Percentiles rank a stretch among this genome's conserved stretches.
Conservation (phyloP, 1,140 invertebrate genomes). For the Saccostrea echinata region DNA sequence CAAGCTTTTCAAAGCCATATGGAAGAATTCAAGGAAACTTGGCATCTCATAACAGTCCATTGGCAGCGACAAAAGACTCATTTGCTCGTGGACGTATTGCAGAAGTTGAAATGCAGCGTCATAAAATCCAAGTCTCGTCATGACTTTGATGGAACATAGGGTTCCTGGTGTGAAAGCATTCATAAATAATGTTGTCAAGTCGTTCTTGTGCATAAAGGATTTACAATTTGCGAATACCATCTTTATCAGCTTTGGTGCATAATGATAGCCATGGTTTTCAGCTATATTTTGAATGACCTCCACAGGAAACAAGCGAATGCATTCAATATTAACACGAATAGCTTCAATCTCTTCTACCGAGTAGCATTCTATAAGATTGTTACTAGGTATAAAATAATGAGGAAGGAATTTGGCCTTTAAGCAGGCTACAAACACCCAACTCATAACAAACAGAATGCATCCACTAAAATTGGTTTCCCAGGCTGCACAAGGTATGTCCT, state of each 20-base stretch:
- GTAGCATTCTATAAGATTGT: not conserved
- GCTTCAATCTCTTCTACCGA: not conserved
- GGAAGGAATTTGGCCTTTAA: not conserved
- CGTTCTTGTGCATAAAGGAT: not conserved
- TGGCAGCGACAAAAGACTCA: not conserved
- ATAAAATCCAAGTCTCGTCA: not conserved
- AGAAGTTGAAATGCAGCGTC: not conserved
- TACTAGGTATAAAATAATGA: not conserved
- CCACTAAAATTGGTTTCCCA: slow-evolving; percentile 11
- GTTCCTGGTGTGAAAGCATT: not conserved
- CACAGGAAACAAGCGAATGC: not conserved
- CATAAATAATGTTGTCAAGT: not conserved
- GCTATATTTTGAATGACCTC: not conserved
- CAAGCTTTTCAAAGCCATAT: not conserved
- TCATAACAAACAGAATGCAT: not conserved
- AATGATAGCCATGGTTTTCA: slow-evolving; percentile 4
- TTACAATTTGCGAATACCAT: not conserved
- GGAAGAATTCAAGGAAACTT: not conserved
- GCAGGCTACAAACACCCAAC: not conserved
- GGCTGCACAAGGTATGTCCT: not conserved
- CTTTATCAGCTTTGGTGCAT: not conserved
- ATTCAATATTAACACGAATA: not conserved
- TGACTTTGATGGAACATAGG: not conserved
- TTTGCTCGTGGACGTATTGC: not conserved
- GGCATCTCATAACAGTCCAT: not conserved